Percentiles rank a stretch among this genome's conserved stretches.
Conservation (phyloP, 2,113 vertebrate species). For the Hippocampus abdominalis region DNA sequence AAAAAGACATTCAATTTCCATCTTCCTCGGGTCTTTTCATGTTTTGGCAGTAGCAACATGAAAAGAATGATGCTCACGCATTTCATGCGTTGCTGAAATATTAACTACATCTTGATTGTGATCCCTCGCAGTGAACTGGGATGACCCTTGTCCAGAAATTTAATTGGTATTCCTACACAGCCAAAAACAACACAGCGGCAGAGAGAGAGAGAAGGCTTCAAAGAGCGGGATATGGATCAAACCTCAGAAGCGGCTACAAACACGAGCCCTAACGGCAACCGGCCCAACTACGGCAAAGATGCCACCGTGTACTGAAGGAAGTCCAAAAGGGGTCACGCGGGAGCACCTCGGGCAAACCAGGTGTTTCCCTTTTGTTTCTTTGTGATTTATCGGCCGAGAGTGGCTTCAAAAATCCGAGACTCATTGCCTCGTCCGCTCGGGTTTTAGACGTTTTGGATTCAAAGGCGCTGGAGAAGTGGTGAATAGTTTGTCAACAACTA, state of each 20-base stretch:
- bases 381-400: too few relatives aligned
- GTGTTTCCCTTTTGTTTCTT: too few relatives aligned
- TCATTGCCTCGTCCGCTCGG: too few relatives aligned
- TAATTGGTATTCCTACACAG: constrained; percentile 2
- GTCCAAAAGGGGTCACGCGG: not conserved
- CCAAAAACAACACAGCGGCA: not conserved
- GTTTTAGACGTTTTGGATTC: too few relatives aligned
- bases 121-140: not conserved
- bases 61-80: not conserved
- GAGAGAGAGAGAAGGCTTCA: not conserved
- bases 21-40: not conserved
- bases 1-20: not conserved
- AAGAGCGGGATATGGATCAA: constrained; percentile 1
- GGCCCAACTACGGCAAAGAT: not conserved
- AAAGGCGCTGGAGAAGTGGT: too few relatives aligned
- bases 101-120: not conserved
- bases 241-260: constrained; percentile 1
- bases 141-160: not conserved
- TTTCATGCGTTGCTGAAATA: not conserved
- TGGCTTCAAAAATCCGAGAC: too few relatives aligned
- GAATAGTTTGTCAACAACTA: too few relatives aligned
- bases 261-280: not conserved
- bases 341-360: not conserved
- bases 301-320: not conserved
- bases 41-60: not conserved